phyloP scores from a whole-genome alignment of 2,888 invertebrate genomes.

The Dryobotodes eremita region DNA sequence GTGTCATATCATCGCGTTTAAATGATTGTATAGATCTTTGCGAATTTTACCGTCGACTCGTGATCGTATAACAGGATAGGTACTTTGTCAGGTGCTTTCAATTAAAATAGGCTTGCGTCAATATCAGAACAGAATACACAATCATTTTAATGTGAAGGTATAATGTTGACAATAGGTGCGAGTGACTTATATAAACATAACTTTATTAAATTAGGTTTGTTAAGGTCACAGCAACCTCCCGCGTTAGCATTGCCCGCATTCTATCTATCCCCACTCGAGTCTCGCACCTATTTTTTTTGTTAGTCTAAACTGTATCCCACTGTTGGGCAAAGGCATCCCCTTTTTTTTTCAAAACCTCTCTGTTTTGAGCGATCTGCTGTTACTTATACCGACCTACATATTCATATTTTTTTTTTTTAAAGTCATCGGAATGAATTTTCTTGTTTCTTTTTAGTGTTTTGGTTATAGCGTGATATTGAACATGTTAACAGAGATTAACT shows the following conservation, averaged over 20 bases:
- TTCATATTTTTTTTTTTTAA: not conserved
- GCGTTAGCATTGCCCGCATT: not conserved
- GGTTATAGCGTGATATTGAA: not conserved
- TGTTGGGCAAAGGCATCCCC: not conserved
- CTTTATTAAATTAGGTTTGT: conserved; percentile 11
- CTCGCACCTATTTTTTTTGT: not conserved
- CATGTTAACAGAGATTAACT: conserved; percentile 25
- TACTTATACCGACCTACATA: not conserved
- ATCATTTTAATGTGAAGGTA: not conserved
- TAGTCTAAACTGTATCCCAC: not conserved
- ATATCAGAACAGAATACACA: conserved; percentile 23
- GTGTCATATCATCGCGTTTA: not conserved
- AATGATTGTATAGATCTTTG: not conserved
- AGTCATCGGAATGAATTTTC: not conserved
- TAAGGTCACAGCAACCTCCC: not conserved
- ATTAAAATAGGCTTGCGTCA: not conserved
- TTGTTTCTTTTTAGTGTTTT: not conserved
- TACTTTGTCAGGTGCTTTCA: conserved; percentile 2
- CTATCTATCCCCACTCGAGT: not conserved
- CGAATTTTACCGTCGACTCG: not conserved
- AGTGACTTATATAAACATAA: conserved; percentile 25
- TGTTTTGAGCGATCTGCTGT: not conserved
- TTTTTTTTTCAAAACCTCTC: not conserved
- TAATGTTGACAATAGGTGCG: conserved; percentile 22
- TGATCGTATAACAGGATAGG: not conserved